Percentiles rank a stretch among this genome's conserved stretches.
Conservation (phyloP, 2,888 invertebrate species). For the Coecobrya sp. region DNA sequence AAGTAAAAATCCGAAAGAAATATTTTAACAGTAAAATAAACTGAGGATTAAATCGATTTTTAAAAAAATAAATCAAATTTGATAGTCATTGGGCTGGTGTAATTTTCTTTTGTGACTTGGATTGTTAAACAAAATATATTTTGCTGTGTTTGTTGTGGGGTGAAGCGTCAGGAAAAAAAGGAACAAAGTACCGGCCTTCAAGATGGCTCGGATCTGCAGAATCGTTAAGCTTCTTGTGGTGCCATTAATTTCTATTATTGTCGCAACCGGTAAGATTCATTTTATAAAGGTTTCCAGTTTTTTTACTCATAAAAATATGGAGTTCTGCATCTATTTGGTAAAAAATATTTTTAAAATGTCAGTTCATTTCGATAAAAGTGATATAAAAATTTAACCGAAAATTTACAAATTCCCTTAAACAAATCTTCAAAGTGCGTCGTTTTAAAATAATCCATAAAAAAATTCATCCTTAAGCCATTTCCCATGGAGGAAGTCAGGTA, state of each 20-base stretch:
- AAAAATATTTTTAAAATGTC: background rate
- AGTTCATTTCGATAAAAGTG: slow-evolving; percentile 10
- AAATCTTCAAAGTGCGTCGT: no score
- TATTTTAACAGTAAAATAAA: background rate
- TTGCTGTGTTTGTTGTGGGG: slow-evolving; percentile 5
- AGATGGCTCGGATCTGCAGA: slow-evolving; percentile 71
- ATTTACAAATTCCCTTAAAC: no score
- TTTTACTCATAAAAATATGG: slow-evolving; percentile 12
- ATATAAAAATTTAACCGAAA: no score
- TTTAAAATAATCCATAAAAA: background rate
- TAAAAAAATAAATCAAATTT: background rate
- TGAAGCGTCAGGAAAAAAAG: background rate
- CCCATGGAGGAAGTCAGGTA: background rate
- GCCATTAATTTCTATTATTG: slow-evolving; percentile 71
- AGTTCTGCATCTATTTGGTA: slow-evolving; percentile 46
- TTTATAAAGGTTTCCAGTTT: slow-evolving; percentile 1
- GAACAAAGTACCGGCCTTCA: slow-evolving; percentile 43
- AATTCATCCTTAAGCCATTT: background rate
- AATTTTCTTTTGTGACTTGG: slow-evolving; percentile 50
- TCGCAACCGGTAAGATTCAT: slow-evolving; percentile 67
- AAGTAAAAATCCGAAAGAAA: slow-evolving; percentile 39
- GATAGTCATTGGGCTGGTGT: background rate
- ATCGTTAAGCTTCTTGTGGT: slow-evolving; percentile 64
- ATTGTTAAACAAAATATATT: background rate
- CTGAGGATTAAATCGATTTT: background rate